Evolutionary conservation across 1,140 invertebrate species (phyloP).

Genomic region (Eueides isabella): DNA sequence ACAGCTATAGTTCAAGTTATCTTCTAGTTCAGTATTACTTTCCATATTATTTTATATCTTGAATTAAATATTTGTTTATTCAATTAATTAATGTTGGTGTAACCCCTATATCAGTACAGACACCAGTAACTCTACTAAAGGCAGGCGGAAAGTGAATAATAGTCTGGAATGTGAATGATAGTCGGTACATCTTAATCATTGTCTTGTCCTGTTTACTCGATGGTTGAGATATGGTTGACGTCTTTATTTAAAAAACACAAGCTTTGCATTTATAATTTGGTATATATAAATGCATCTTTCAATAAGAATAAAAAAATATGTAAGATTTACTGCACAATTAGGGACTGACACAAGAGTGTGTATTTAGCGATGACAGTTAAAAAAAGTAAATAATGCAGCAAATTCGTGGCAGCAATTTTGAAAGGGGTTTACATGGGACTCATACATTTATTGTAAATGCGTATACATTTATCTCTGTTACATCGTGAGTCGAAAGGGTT

Average conservation of each 20-base stretch:
- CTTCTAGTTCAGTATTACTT: too few species aligned
- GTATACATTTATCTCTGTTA: slow-evolving; percentile 22
- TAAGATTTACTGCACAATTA: not conserved
- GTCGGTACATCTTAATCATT: not conserved
- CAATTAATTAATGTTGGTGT: too few species aligned
- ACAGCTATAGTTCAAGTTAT: not conserved
- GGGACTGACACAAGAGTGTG: not conserved
- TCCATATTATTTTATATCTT: too few species aligned
- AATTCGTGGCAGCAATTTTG: slow-evolving; percentile 13
- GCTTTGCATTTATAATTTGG: not conserved
- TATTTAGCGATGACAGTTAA: slow-evolving; percentile 6
- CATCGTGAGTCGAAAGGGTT: slow-evolving; percentile 26
- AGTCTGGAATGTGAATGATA: slow-evolving; percentile 1
- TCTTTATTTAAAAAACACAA: not conserved
- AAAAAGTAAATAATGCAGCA: not conserved
- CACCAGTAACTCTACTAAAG: not conserved
- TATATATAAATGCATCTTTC: too few species aligned
- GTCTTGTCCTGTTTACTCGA: not conserved
- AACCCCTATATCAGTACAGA: not conserved
- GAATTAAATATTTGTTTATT: too few species aligned
- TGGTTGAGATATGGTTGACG: not conserved
- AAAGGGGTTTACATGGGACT: slow-evolving; percentile 11
- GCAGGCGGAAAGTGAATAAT: slow-evolving; percentile 10
- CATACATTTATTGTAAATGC: slow-evolving; percentile 27
- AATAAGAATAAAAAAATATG: too few species aligned